A percentile compares a stretch with the other conserved stretches of the same genome.
Conservation (phyloP, 2,888 invertebrate genomes). For the Hirtodrosophila duncani region DNA sequence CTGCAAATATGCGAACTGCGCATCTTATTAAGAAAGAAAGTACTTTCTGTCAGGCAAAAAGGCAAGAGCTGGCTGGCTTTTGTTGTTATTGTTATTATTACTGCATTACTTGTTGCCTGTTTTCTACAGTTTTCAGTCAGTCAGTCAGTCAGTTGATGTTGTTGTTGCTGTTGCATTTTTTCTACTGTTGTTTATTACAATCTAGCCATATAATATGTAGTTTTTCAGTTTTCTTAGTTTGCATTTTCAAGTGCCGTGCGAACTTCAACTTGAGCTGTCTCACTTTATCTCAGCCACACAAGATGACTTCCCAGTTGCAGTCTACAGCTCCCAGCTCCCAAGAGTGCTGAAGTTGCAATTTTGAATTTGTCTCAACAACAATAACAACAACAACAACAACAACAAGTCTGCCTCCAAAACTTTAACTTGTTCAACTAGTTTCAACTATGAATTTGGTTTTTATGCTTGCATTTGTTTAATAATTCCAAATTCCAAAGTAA, state of each 20-base stretch:
- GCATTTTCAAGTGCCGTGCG: constrained; percentile 67
- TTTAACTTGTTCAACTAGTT: constrained; percentile 61
- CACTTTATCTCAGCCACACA: constrained; percentile 58
- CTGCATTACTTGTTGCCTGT: not conserved
- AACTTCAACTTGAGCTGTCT: constrained; percentile 63
- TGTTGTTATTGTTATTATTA: constrained; percentile 12
- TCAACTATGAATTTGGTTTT: constrained; percentile 24
- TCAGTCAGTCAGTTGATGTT: constrained; percentile 49
- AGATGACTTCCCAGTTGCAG: constrained; percentile 47
- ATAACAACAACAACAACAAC: too few species aligned
- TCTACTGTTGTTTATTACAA: constrained; percentile 21
- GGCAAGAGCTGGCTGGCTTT: constrained; percentile 8
- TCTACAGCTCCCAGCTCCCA: constrained; percentile 7
- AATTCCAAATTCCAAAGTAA: constrained; percentile 44
- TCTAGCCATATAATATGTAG: constrained; percentile 46
- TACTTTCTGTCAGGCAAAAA: constrained; percentile 69
- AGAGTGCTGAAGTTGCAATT: constrained; percentile 8
- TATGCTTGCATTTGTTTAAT: constrained; percentile 35
- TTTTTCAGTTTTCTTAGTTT: constrained; percentile 38
- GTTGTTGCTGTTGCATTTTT: constrained; percentile 21
- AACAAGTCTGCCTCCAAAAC: too few species aligned
- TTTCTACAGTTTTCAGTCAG: not conserved
- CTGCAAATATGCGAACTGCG: constrained; percentile 55
- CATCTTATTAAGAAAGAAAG: constrained; percentile 71
- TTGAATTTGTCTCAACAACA: too few species aligned